Evolutionary conservation across 1,140 invertebrate genomes (phyloP), one percentile per base, ranked within the genome.

Genomic region (Pristionchus pacificus): DNA sequence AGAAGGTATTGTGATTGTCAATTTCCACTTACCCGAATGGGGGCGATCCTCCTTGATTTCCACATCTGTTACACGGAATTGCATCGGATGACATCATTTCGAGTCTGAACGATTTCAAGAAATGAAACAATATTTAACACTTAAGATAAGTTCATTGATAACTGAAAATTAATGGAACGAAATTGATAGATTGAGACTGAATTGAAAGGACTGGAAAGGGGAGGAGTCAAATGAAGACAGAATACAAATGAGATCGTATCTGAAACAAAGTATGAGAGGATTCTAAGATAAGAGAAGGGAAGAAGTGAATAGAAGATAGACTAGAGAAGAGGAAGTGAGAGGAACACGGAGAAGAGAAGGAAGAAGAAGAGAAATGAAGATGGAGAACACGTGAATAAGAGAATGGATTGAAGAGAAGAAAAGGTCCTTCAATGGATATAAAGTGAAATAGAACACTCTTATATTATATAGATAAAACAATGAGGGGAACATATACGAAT

Each of bases 21-120:
- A n/a, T n/a, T n/a, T n/a, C n/a, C n/a, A 49, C 38, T 49, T 49
- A 49, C 38, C 38, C 38, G 38, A 49, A 49, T 49, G 38, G 38
- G 38, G 38, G 38, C 6, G 38, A 10, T 49, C 6, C 19, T 49
- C 38, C 38, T 49, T 19, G n/a, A n/a, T n/a, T 19, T 49, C 38
- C 38, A 49, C 38, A 49, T 10, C 38, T 6, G 19, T 10, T 6
- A 49, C 38, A 49, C 6, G 38, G 38, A 49, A 49, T 49, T 49
- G 38, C 6, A 6, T 49, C 38, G 6, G 38, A 10, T 6, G 38
- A 49, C 38, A 49, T 49, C 38, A 49, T n/a, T n/a, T n/a, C n/a
- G n/a, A n/a, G n/a, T n/a, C n/a, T n/a, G n/a, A n/a, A n/a, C n/a
- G n/a, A n/a, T n/a, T n/a, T n/a, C n/a, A n/a, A n/a, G n/a, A n/a